Conservation (phyloP, 2,888 invertebrate species). For the Pollenia labialis region DNA sequence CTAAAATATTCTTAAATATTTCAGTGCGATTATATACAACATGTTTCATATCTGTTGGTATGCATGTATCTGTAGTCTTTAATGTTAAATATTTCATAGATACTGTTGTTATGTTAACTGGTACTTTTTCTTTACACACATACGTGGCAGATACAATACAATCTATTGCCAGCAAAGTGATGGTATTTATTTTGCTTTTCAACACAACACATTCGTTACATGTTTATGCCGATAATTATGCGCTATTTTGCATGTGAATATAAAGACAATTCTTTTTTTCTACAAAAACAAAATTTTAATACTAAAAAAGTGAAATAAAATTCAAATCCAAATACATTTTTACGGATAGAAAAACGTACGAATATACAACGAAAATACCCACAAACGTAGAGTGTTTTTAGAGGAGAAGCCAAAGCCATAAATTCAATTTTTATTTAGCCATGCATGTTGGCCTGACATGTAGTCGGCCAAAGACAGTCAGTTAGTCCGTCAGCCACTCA, state of each 20-base stretch:
- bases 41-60: neutral
- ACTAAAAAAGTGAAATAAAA: constrained; percentile 18
- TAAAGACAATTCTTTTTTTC: neutral
- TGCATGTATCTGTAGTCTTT: neutral
- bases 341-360: neutral
- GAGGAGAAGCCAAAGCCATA: constrained; percentile 55
- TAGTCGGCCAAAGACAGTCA: constrained; percentile 7
- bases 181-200: neutral
- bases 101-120: constrained; percentile 15
- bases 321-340: neutral
- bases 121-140: neutral
- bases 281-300: neutral
- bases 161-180: neutral
- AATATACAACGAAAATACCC: constrained; percentile 17
- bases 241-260: constrained; percentile 33
- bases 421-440: constrained; percentile 62
- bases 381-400: constrained; percentile 25
- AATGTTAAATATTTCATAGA: constrained; percentile 5
- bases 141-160: neutral
- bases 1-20: neutral
- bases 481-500: constrained; percentile 3
- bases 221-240: constrained; percentile 42
- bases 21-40: no score
- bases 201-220: neutral
- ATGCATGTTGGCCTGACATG: constrained; percentile 39